These are phyloP conservation scores for Spisula solida DNA, from an alignment of 2,888 invertebrate genomes.

Conservation along the genomic window DNA sequence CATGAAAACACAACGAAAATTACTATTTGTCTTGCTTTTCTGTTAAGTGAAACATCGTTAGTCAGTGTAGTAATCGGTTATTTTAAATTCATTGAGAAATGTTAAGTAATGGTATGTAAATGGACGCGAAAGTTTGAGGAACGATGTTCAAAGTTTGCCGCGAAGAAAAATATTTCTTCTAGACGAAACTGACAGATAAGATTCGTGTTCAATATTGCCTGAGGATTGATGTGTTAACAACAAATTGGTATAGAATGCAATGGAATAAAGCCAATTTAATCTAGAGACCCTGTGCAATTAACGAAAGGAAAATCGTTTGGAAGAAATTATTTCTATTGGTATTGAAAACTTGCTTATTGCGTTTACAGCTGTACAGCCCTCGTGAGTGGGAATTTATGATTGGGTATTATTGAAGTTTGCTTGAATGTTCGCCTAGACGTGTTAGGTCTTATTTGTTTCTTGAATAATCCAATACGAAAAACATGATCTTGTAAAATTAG, in stretches of 20 bases:
- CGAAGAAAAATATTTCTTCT: not conserved
- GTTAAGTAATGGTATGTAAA: too few relatives aligned
- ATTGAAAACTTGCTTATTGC: constrained; percentile 1
- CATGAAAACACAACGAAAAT: too few relatives aligned
- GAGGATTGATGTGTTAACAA: not conserved
- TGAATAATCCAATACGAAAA: not conserved
- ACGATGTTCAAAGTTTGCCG: too few relatives aligned
- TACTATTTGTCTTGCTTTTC: too few relatives aligned
- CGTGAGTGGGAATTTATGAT: constrained; percentile 17
- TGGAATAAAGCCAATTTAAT: not conserved
- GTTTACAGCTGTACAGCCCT: not conserved
- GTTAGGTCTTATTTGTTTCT: not conserved
- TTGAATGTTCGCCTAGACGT: constrained; percentile 13
- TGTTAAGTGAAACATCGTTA: too few relatives aligned
- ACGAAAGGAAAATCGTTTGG: not conserved
- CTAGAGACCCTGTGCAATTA: not conserved
- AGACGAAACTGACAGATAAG: not conserved
- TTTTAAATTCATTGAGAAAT: too few relatives aligned
- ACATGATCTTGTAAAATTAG: not conserved
- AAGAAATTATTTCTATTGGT: not conserved
- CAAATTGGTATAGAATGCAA: not conserved
- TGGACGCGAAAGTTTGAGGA: too few relatives aligned
- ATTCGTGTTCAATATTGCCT: not conserved
- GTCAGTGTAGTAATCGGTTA: too few relatives aligned
- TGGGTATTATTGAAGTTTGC: constrained; percentile 11